Evolutionary conservation across 2,888 invertebrate genomes (phyloP), one percentile per base, ranked within the genome.

Genomic region (Odontothrips loti): DNA sequence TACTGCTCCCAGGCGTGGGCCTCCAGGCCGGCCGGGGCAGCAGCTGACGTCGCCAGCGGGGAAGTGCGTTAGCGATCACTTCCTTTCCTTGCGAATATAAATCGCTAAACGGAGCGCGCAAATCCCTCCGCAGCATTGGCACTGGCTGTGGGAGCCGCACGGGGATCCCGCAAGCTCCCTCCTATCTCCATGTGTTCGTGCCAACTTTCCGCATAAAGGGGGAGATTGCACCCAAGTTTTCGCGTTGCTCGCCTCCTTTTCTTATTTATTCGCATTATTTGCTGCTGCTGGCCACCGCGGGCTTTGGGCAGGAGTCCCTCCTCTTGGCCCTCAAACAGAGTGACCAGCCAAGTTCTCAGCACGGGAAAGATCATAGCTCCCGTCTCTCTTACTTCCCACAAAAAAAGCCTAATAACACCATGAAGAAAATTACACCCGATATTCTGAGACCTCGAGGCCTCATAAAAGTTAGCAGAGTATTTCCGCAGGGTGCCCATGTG

Each of bases 21-120:
- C 10, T n/a, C n/a, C 20, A 58, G 58, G 20, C 58, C 58, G 15
- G 58, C 58, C 58, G 6, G 58, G 58, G 6, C 34, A 6, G 34
- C 34, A 43, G 34, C 34, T 43, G 34, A 43, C 34, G 34, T 43
- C 34, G 34, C 34, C 34, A 6, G 34, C 34, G 34, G 34, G 34
- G 34, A 43, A 43, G 34, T 6, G 34, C 34, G 34, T 43, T 43
- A 43, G 3, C 34, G 34, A 43, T 43, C 34, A 43, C 34, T 43
- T 43, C 34, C 34, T 43, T 43, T 17, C 20, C 58, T 58, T n/a
- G 58, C 58, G 17, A 58, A 58, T 58, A 58, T 58, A 58, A 58
- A 58, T 58, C 58, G 58, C 58, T 58, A 58, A 58, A 58, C 58
- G 58, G 58, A 58, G 58, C 58, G 58, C 58, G 58, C 58, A 58